Base-by-base conservation (phyloP, 2,113 vertebrate genomes). In the rabbit (Oryctolagus cuniculus) region DNA sequence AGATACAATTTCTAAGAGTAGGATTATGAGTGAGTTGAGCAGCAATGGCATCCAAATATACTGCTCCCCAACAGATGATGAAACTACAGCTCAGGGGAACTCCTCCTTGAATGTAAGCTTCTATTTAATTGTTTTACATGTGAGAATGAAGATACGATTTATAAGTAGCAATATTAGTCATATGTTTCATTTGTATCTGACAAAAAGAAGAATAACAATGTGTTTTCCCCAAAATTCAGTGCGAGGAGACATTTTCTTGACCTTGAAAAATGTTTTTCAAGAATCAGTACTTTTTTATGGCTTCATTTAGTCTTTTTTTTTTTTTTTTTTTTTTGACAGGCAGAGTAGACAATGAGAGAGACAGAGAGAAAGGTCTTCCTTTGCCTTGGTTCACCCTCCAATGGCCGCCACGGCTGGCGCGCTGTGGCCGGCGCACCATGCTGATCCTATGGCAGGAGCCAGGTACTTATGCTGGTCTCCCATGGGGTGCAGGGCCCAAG, bases 1-100 rank as follows among this genome's bases (percentile, higher is more conserved):
- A 1, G 99, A 99, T 97, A 98, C 99, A 51, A 98, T 99, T 98
- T 99, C 99, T 87, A 99, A 99, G 98, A 98, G 98, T 89, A 99
- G 99, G 96, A 99, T 99, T 63, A 99, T 99, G 99, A 99, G 97
- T 31, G 99, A 99, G 93, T 96, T 99, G 97, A 98, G 98, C 88
- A 99, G 98, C 98, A 99, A 98, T 69, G 99, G 98, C 0, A 97
- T 99, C 95, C 99, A 98, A 93, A 99, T 99, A 96, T 99, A 99
- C 94, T 99, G 99, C 96, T 99, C 99, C 95, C 99, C 99, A 64
- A 98, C 98, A 87, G 99, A 99, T 16, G 99, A 99, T 63, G 99
- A 99, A 97, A 98, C 97, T 0, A 92, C 98, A 61, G 98, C 98
- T 95, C 98, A 99, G 84, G 97, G 98, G 94, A 99, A 99, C 98